A percentile compares a stretch with the other conserved stretches of the same genome.
Evolutionary conservation across 1,140 invertebrate species (phyloP).

Genomic region (Aporrectodea caliginosa): DNA sequence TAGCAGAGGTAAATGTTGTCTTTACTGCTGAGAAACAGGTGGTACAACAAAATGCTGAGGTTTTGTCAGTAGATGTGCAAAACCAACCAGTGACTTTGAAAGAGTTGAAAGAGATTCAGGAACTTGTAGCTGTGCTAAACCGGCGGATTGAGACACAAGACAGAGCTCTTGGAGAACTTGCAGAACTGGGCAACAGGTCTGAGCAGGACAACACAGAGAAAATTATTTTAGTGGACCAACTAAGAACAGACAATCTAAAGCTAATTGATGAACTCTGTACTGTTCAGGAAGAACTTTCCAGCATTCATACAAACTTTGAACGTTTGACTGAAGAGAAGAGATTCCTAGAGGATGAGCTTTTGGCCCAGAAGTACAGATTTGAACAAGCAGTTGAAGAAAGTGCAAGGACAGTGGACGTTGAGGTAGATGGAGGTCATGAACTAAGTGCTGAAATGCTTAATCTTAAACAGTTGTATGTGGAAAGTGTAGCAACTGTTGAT

Average conservation of each 20-base stretch:
- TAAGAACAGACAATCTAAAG: background rate
- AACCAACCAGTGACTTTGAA: too few relatives aligned
- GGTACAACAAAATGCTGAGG: too few relatives aligned
- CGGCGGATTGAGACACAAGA: background rate
- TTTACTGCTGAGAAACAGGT: too few relatives aligned
- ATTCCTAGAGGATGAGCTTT: background rate
- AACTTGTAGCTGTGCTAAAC: background rate
- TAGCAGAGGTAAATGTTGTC: too few relatives aligned
- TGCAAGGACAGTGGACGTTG: background rate
- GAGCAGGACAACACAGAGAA: background rate
- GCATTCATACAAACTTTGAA: too few relatives aligned
- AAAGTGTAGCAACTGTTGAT: too few relatives aligned
- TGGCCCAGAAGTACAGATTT: background rate
- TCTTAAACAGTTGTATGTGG: too few relatives aligned
- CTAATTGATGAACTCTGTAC: background rate
- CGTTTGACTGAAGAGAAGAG: background rate
- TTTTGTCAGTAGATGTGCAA: too few relatives aligned
- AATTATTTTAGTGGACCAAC: background rate
- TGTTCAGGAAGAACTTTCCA: background rate
- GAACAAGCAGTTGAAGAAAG: background rate
- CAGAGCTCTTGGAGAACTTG: background rate
- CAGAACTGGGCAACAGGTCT: background rate
- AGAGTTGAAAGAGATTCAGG: background rate
- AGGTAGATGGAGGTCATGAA: background rate
- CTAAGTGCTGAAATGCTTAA: background rate